These are phyloP conservation scores for Anhinga rufa DNA, from an alignment of 2,113 vertebrate species.

Conservation along the genomic window DNA sequence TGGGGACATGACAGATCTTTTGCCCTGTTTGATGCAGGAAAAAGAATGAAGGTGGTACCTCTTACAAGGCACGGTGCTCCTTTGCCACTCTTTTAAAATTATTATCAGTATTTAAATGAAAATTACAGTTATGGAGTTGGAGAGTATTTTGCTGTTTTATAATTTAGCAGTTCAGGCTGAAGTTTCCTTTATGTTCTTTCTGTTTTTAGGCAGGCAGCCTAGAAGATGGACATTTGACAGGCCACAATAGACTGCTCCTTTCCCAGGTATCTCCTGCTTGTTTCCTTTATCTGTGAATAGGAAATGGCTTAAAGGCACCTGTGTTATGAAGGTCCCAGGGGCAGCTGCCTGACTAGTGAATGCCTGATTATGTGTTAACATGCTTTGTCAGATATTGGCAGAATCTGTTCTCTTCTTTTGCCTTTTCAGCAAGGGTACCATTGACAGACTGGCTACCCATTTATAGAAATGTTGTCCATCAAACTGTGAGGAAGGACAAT, in stretches of 20 bases:
- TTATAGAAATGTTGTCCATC: conserved; percentile 98
- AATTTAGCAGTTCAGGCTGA: conserved; percentile 54
- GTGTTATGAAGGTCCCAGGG: conserved; percentile 84
- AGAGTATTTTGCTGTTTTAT: conserved; percentile 47
- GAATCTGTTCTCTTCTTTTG: conserved; percentile 86
- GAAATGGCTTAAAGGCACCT: conserved; percentile 89
- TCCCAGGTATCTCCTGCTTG: conserved; percentile 83
- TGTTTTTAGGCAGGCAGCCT: conserved; percentile 60
- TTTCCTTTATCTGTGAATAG: conserved; percentile 83
- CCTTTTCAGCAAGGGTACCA: conserved; percentile 87
- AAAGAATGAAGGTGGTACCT: background rate
- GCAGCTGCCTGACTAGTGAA: conserved; percentile 85
- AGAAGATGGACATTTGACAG: conserved; percentile 76
- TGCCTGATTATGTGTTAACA: conserved; percentile 87
- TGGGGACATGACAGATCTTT: background rate
- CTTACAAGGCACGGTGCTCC: background rate
- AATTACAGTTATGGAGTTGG: conserved; percentile 41
- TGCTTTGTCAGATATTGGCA: conserved; percentile 88
- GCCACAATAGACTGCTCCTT: conserved; percentile 84
- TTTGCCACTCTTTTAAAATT: background rate
- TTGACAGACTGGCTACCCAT: conserved; percentile 89
- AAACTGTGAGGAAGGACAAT: conserved; percentile 94
- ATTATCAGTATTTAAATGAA: background rate
- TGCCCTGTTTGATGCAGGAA: background rate
- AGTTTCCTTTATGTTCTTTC: conserved; percentile 68